Base-by-base conservation (phyloP, 2,797 vertebrate species). In the Discoglossus pictus region DNA sequence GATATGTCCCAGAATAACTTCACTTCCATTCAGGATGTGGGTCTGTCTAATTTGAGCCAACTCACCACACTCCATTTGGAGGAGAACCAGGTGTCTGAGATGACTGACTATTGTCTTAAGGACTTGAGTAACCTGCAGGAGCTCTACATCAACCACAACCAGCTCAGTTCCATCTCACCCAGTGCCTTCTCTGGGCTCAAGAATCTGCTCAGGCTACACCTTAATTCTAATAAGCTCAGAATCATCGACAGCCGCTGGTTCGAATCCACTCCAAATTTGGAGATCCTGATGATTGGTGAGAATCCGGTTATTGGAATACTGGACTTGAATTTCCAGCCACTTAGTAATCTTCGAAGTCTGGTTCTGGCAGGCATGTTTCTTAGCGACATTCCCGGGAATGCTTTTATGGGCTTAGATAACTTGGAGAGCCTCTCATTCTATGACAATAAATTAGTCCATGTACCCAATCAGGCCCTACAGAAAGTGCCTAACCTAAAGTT, bases 1-100 rank as follows among this genome's bases (percentile, higher is more conserved):
- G 96, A 99, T 76, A 90, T 99, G 76, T 99, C 97, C 53, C 97
- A 99, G 65, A 99, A 99, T 75, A 98, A 98, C 81, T 96, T 98
- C 76, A 98, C 93, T 6, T 92, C 75, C 64, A 94, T 98, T 73
- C 87, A 79, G 61, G 95, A 95, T 2, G 92, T 98, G 59, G 96
- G 96, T 40, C 87, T 98, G 70, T 88, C 80, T 24, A 97, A 97
- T 74, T 92, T 99, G 83, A 93, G 90, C 12, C 95, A 97, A 60
- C 94, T 99, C 12, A 98, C 95, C 0, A 98, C 96, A 0, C 88
- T 99, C 61, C 97, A 99, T 77, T 78, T 99, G 72, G 97, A 99
- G 80, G 97, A 99, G 77, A 99, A 99, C 78, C 94, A 97, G 82
- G 93, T 98, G 50, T 85, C 83, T 0, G 93, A 98, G 80, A 95